These are phyloP conservation scores for Nycticorax nycticorax DNA, from an alignment of 2,113 vertebrate genomes.

Conservation along the genomic window DNA sequence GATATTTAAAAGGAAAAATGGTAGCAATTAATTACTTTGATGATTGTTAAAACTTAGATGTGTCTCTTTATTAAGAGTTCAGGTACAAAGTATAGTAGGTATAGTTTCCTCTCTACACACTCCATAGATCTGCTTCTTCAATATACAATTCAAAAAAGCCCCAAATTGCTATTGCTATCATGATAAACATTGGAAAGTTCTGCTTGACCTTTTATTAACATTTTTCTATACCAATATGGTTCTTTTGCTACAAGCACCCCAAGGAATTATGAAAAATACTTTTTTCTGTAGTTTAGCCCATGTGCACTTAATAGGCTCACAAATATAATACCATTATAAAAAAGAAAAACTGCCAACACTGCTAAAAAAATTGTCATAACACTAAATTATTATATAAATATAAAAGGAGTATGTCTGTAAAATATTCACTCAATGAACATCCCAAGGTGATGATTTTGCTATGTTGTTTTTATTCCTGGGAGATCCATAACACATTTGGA, in stretches of 20 bases:
- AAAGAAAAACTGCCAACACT: conserved; percentile 86
- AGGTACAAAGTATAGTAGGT: background rate
- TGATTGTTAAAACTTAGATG: background rate
- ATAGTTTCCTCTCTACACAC: background rate
- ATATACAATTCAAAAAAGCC: conserved; percentile 62
- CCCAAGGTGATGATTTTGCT: conserved; percentile 86
- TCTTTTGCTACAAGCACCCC: conserved; percentile 78
- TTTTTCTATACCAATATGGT: conserved; percentile 81
- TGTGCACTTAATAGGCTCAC: conserved; percentile 86
- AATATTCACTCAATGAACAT: conserved; percentile 88
- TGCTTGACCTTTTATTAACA: conserved; percentile 85
- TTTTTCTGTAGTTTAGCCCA: conserved; percentile 84
- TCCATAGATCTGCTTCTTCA: conserved; percentile 57
- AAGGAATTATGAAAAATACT: conserved; percentile 88
- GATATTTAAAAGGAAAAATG: background rate
- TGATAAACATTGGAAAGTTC: conserved; percentile 76
- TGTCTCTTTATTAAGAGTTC: background rate
- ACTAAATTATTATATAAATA: conserved; percentile 92
- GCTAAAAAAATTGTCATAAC: conserved; percentile 88
- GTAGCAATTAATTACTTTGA: background rate
- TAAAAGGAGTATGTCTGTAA: conserved; percentile 87
- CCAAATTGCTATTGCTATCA: conserved; percentile 63
- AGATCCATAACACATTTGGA: conserved; percentile 86
- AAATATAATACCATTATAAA: conserved; percentile 88
- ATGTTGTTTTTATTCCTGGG: conserved; percentile 84